A percentile compares a stretch with the other conserved stretches of the same genome.
Conservation (phyloP, 2,888 invertebrate species). For the Lasiommata megera region DNA sequence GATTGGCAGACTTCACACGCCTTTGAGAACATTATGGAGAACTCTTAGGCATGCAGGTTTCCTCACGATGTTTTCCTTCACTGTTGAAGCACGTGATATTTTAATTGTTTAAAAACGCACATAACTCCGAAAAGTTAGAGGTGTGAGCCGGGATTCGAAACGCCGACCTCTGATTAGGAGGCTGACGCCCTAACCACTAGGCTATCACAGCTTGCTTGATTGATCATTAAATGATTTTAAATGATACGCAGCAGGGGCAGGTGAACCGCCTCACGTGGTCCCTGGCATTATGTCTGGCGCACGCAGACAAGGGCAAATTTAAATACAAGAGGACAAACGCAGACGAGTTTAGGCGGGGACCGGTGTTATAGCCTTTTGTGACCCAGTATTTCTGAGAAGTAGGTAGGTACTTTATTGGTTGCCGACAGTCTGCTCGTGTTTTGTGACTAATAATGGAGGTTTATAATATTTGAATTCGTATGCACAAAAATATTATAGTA, state of each 20-base stretch:
- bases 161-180: too few species aligned
- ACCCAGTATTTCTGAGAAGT: conserved; percentile 22
- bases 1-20: too few species aligned
- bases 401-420: neutral
- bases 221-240: conserved; percentile 20
- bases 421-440: neutral
- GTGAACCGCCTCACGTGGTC: conserved; percentile 29
- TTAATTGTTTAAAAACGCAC: too few species aligned
- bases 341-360: conserved; percentile 26
- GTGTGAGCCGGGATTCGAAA: too few species aligned
- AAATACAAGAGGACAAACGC: conserved; percentile 35
- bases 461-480: neutral
- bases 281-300: conserved; percentile 31
- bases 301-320: conserved; percentile 40
- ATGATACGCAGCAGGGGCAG: conserved; percentile 23
- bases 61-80: too few species aligned
- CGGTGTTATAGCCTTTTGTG: conserved; percentile 28
- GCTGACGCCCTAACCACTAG: too few species aligned
- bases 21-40: too few species aligned
- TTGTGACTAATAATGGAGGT: neutral
- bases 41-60: too few species aligned
- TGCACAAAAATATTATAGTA: too few species aligned
- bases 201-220: too few species aligned
- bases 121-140: too few species aligned
- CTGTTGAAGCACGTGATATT: too few species aligned